These are phyloP conservation scores for Alaudala cheleensis DNA, from an alignment of 2,113 vertebrate species.

Conservation along the genomic window DNA sequence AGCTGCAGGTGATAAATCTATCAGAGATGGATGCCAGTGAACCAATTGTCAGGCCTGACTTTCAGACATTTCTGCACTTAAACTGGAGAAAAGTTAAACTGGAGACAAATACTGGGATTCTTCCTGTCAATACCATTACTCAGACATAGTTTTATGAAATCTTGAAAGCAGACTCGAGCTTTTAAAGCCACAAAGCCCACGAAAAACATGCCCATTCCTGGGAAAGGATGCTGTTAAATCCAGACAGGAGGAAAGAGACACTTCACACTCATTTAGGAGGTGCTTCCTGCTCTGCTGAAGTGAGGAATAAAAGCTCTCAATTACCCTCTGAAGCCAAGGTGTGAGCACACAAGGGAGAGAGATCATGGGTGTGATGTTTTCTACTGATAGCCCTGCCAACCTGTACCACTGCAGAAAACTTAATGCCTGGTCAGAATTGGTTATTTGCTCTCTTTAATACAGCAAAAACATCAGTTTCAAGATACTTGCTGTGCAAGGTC, in stretches of 20 bases:
- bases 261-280: background rate
- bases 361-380: background rate
- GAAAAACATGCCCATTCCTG: background rate
- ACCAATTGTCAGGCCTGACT: background rate
- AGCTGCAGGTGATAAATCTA: background rate
- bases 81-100: background rate
- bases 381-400: background rate
- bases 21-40: background rate
- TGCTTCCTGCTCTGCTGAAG: background rate
- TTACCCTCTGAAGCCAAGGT: background rate
- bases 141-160: background rate
- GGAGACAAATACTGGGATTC: background rate
- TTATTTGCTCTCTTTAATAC: background rate
- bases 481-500: background rate
- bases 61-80: background rate
- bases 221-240: background rate
- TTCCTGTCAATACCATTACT: background rate
- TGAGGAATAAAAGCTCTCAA: background rate
- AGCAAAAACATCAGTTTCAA: slow-evolving; percentile 6
- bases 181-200: background rate
- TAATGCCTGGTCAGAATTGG: background rate
- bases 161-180: background rate
- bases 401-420: background rate
- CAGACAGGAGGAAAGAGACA: background rate
- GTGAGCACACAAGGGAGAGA: background rate